Percentiles rank a stretch among this genome's conserved stretches.
Evolutionary conservation across 2,888 invertebrate species (phyloP).

Genomic region (Dione vanillae): DNA sequence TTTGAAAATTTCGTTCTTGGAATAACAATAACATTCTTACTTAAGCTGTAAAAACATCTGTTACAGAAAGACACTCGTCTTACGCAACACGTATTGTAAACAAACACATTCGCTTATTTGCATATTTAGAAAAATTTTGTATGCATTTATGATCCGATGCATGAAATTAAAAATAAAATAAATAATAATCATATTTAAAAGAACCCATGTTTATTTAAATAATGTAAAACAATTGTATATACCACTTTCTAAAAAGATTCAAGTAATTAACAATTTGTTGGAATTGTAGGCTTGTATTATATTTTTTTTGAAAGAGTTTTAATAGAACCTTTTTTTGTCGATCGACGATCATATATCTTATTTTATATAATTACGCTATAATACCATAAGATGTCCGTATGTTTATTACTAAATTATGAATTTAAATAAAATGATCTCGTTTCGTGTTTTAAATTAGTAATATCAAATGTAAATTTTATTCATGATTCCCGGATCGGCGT

Average conservation of each 20-base stretch:
- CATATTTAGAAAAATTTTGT: background rate
- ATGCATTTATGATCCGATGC: background rate
- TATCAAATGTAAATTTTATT: constrained; percentile 41
- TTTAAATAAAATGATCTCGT: constrained; percentile 1
- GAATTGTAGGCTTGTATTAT: background rate
- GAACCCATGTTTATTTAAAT: background rate
- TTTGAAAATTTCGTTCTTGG: constrained; percentile 30
- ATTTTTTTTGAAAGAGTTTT: background rate
- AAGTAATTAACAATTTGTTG: background rate
- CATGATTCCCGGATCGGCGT: constrained; percentile 28
- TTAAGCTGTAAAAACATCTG: background rate
- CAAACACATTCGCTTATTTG: constrained; percentile 2
- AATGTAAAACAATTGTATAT: background rate
- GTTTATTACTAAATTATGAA: constrained; percentile 1
- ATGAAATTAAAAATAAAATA: background rate
- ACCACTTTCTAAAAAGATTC: background rate
- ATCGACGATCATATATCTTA: background rate
- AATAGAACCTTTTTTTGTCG: background rate
- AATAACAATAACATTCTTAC: constrained; percentile 32
- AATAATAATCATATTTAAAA: background rate
- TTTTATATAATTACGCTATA: background rate
- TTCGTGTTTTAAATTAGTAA: constrained; percentile 30
- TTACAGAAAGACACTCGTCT: background rate
- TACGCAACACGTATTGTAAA: background rate
- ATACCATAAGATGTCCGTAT: background rate